Conservation (phyloP, 1,140 invertebrate species). For the Bactericera cockerelli region DNA sequence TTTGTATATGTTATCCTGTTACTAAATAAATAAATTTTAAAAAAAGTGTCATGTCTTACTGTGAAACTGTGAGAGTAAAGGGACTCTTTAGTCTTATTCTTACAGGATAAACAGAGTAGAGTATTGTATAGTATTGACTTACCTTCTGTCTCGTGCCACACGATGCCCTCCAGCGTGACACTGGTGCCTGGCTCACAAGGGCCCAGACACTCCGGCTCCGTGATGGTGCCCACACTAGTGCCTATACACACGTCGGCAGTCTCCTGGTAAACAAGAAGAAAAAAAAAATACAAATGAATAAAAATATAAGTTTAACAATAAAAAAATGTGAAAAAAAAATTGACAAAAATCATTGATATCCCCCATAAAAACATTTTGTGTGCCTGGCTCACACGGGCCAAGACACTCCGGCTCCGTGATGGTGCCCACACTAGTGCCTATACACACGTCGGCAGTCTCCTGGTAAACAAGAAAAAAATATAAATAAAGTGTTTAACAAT, state of each 20-base stretch:
- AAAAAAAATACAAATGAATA: too few relatives aligned
- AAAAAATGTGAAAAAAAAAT: too few relatives aligned
- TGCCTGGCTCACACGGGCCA: slow-evolving; percentile 94
- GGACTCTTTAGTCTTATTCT: too few relatives aligned
- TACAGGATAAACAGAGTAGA: too few relatives aligned
- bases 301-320: background rate
- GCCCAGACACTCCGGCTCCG: slow-evolving; percentile 88
- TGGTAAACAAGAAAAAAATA: slow-evolving; percentile 30
- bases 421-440: slow-evolving; percentile 76
- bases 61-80: too few relatives aligned
- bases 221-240: slow-evolving; percentile 73
- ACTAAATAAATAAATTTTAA: too few relatives aligned
- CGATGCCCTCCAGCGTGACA: slow-evolving; percentile 92
- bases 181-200: slow-evolving; percentile 95
- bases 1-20: too few relatives aligned
- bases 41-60: too few relatives aligned
- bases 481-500: too few relatives aligned
- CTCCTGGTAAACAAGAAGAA: slow-evolving; percentile 99
- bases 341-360: too few relatives aligned
- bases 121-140: too few relatives aligned
- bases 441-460: slow-evolving; percentile 72
- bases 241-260: slow-evolving; percentile 54
- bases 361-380: slow-evolving; percentile 93
- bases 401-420: slow-evolving; percentile 92
- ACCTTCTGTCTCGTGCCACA: slow-evolving; percentile 98